Base-by-base conservation (phyloP, 2,797 vertebrate species). In the Luscinia luscinia region DNA sequence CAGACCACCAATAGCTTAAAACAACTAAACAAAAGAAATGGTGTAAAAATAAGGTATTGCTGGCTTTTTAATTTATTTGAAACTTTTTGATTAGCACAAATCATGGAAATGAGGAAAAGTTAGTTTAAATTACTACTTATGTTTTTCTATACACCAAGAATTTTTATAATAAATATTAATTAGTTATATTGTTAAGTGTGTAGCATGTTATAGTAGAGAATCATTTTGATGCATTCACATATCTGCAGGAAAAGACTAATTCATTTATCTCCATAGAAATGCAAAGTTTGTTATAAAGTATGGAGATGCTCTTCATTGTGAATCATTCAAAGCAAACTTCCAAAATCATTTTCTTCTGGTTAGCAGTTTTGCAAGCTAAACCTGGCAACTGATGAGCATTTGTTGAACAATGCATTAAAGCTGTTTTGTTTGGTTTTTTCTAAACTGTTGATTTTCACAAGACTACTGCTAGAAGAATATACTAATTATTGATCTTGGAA, bases 301-400 rank as follows among this genome's bases (percentile, higher is more conserved):
- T 32, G 36, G 32, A 92, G 30, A 51, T 84, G 34, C 32, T 89
- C 20, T 27, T 74, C 20, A 93, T 75, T 81, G 48, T 68, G 15
- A 72, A 61, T 74, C 19, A 88, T 88, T 89, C 87, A 88, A 94
- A 94, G 54, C 38, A 67, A 93, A 73, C 57, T 83, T 81, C 27
- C 15, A 11, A 59, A 95, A 90, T 89, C 14, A 5, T 57, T 93
- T 34, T 51, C 38, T 89, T 94, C 64, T 69, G 59, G 45, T 89
- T 92, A 92, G 57, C 38, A 77, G 28, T 93, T 93, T 85, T 80
- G 49, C 30, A 84, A 62, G 62, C 59, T 94, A 63, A 91, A 52
- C 19, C 8, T 82, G 34, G 57, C 72, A 64, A 81, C 51, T 75
- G 86, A 64, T 84, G 43, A 87, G 49, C 45, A 61, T 30, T 87